Evolutionary conservation across 2,113 vertebrate genomes (phyloP), one percentile per base, ranked within the genome.

Genomic region (Xenus cinereus): DNA sequence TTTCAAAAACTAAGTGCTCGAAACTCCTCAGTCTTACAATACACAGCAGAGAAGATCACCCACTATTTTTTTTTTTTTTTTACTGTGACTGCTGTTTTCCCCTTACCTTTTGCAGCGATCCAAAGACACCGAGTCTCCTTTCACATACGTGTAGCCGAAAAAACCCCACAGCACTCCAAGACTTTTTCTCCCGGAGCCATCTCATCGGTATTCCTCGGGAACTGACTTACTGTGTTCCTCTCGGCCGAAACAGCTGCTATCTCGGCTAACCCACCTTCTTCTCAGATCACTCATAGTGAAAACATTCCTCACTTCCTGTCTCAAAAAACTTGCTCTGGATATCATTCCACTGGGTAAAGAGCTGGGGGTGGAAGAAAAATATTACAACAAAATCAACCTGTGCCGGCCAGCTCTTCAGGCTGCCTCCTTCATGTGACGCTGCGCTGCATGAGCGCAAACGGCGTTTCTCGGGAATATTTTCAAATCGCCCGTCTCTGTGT

Each of bases 301-400:
- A 97, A 98, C 97, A 97, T 95, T 97, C 98, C 98, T 98, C 98
- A 98, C 98, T 99, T 99, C 99, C 99, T 98, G 98, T 97, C 95
- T 95, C 97, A 97, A 86, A 95, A 97, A 96, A 79, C 89, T 89
- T 45, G 87, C 48, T 95, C 97, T 93, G 92, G 86, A 33, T 95
- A 97, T 97, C 96, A 98, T 98, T 98, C 98, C 99, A 98, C 98
- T 90, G 97, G 62, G 96, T 89, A 37, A 69, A 86, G 94, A 89
- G 95, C 94, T 89, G 75, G 94, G 92, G 92, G 95, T 93, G 83
- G 96, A 78, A 96, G 91, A 56, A 94, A 94, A 95, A 94, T 75
- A 39, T 37, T 81, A 59, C 78, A 75, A 37, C 66, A 27, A 89
- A 87, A 76, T 72, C 89, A 93, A 86, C 89, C 73, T 88, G 80